phyloP scores from a whole-genome alignment of 2,797 vertebrate species.

The Paguma larvata region DNA sequence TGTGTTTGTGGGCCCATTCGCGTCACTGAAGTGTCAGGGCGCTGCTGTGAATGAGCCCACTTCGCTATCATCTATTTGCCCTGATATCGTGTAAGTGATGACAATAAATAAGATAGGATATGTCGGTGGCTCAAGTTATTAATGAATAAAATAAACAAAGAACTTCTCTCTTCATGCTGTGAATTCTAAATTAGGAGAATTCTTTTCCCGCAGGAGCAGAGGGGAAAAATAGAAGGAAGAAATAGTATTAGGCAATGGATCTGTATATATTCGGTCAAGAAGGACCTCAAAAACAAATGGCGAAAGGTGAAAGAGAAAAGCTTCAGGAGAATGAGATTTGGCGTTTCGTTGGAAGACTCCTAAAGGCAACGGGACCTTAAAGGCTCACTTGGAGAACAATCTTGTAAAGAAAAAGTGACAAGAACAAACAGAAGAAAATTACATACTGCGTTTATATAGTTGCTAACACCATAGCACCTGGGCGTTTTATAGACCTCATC shows the following conservation, averaged over 20 bases:
- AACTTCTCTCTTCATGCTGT: not conserved
- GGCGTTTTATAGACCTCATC: not conserved
- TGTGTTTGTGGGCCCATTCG: not conserved
- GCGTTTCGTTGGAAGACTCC: not conserved
- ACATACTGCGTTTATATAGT: not conserved
- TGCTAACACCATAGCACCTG: slow-evolving; percentile 3
- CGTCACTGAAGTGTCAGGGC: not conserved
- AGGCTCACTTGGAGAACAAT: not conserved
- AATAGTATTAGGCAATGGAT: not conserved
- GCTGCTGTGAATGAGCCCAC: not conserved
- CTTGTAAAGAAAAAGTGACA: slow-evolving; percentile 34
- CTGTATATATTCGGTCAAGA: slow-evolving; percentile 47
- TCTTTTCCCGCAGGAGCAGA: not conserved
- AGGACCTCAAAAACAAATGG: slow-evolving; percentile 42
- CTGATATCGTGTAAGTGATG: slow-evolving; percentile 16
- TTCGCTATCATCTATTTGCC: slow-evolving; percentile 21
- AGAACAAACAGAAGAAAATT: slow-evolving; percentile 38
- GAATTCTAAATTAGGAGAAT: slow-evolving; percentile 45
- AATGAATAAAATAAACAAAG: slow-evolving; percentile 48
- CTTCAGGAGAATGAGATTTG: slow-evolving; percentile 10
- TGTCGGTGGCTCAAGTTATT: not conserved
- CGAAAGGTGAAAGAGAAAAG: slow-evolving; percentile 34
- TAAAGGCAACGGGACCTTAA: slow-evolving; percentile 17
- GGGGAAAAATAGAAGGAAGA: slow-evolving; percentile 37
- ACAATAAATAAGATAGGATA: slow-evolving; percentile 44